A percentile compares a stretch with the other conserved stretches of the same genome.
Evolutionary conservation across 2,888 invertebrate genomes (phyloP).

Genomic region (Beris chalybata): DNA sequence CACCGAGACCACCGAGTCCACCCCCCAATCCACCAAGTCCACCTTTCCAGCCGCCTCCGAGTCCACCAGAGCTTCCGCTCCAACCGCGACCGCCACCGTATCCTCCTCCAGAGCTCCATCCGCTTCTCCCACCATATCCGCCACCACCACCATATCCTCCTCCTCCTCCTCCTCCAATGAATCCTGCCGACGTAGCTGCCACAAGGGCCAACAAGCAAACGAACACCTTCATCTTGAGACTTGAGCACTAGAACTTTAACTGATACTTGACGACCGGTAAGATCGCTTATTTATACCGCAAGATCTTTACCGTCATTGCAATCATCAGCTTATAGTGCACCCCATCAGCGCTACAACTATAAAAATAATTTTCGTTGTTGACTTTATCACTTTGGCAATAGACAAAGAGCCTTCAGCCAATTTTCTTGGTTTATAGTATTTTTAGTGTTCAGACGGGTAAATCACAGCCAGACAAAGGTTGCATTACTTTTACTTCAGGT

Average conservation of each 20-base stretch:
- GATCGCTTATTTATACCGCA: too few relatives aligned
- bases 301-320: too few relatives aligned
- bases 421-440: too few relatives aligned
- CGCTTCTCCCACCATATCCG: background rate
- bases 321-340: too few relatives aligned
- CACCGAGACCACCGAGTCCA: background rate
- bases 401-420: too few relatives aligned
- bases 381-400: too few relatives aligned
- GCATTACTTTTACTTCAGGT: too few relatives aligned
- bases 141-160: background rate
- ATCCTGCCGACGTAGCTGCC: constrained; percentile 18
- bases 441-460: too few relatives aligned
- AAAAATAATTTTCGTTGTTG: too few relatives aligned
- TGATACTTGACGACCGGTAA: constrained; percentile 1
- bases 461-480: too few relatives aligned
- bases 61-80: background rate
- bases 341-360: too few relatives aligned
- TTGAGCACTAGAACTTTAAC: background rate
- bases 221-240: constrained; percentile 17
- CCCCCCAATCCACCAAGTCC: background rate
- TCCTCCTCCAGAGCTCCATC: background rate
- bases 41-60: background rate
- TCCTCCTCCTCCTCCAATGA: background rate
- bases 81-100: background rate
- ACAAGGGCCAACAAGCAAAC: constrained; percentile 21